Evolutionary conservation across 2,797 vertebrate species (phyloP), one percentile per base, ranked within the genome.

Genomic region (Malacoctenus gilli): DNA sequence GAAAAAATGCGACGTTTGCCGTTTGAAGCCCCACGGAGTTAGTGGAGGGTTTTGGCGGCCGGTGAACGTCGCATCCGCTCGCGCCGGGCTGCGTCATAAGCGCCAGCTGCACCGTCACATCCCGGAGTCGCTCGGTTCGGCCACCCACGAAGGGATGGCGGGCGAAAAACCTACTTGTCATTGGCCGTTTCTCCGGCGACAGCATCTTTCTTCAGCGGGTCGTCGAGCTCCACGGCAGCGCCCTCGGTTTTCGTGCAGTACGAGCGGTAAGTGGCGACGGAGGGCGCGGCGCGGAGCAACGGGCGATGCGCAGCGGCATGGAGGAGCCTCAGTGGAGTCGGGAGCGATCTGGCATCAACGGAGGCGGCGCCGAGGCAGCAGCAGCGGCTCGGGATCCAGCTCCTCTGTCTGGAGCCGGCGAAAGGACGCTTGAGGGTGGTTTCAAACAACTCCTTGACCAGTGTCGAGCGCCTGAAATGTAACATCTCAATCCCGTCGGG

Each of bases 401-500:
- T 63, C 68, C 55, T 86, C 66, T 60, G 77, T 41, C 63, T 69
- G 2, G 47, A 68, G 67, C 56, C 61, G 44, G 73, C 51, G 20
- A 85, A 67, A 22, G 85, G 70, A 77, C 89, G 89, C 80, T 87
- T 88, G 16, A 87, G 80, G 77, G 72, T 79, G 84, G 82, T 65
- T 82, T 91, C 72, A 62, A 90, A 86, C 81, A 94, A 86, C 80
- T 94, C 92, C 86, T 93, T 92, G 59, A 95, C 87, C 84, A 89
- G 55, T 87, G 83, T 67, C 16, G 93, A 89, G n/a, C 85, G 84
- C 86, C 93, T 89, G 54, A 94, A 90, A 53, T 94, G 92, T 89
- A 95, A 95, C 95, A 95, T 96, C 73, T 92, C 91, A 90, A 87
- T 86, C 88, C 66, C 72, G 75, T 85, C 83, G 3, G 61, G 77